Evolutionary conservation across 1,140 invertebrate species (phyloP).

Genomic region (Panagrolaimus sp.): DNA sequence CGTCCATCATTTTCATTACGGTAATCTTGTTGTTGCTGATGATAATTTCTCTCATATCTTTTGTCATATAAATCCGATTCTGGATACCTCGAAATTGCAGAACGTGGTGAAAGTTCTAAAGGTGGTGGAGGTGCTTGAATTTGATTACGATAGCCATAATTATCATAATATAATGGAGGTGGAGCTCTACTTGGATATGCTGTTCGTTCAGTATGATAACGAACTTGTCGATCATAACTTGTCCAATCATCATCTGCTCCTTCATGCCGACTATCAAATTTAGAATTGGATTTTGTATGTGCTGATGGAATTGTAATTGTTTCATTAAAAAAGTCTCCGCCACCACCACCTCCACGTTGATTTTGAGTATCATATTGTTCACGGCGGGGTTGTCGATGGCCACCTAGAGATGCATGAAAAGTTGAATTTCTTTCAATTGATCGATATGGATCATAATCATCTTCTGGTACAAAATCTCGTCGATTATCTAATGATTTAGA

Average conservation of each 20-base stretch:
- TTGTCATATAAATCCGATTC: background rate
- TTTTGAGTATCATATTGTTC: background rate
- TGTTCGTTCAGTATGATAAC: background rate
- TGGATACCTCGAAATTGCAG: background rate
- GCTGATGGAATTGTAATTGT: conserved; percentile 5
- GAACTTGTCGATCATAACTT: conserved; percentile 9
- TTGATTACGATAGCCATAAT: conserved; percentile 1
- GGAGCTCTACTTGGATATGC: background rate
- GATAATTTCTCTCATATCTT: background rate
- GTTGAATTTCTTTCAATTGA: conserved; percentile 8
- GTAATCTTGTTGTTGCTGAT: background rate
- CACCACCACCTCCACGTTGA: conserved; percentile 14
- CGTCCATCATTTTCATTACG: background rate
- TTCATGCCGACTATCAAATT: background rate
- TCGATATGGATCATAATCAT: conserved; percentile 12
- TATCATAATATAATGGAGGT: background rate
- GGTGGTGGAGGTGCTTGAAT: background rate
- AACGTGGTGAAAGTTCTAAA: background rate
- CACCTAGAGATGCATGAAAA: background rate
- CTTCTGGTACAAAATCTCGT: conserved; percentile 10
- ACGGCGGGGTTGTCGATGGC: background rate
- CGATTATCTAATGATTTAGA: conserved; percentile 16
- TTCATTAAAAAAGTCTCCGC: conserved; percentile 15
- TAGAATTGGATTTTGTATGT: conserved; percentile 1
- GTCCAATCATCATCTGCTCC: background rate